Base-by-base conservation (phyloP, 1,140 invertebrate species). In the Lordiphosa clarofinis region DNA sequence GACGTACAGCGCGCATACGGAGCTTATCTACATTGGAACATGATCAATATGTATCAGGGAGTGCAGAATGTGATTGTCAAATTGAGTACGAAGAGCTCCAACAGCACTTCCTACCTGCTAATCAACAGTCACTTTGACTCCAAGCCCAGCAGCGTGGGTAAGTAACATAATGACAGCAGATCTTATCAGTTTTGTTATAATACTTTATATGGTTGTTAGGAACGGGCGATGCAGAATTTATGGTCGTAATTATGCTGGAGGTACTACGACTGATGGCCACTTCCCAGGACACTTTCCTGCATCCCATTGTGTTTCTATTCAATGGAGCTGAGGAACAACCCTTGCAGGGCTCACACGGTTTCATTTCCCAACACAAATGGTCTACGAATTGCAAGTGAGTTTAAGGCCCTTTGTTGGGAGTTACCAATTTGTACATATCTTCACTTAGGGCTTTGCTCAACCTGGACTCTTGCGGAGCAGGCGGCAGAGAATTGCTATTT, bases 111-210 rank as follows among this genome's bases (percentile, higher is more conserved):
- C 21, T 86, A 95, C 87, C 90, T 98, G 65, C 90, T 99, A 39
- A 91, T 99, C 44, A 99, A 98, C 90, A 98, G 97, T 89, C 97
- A 99, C 91, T 98, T 94, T 90, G 97, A 99, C 90, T 93, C 94
- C 50, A 95, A 97, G 74, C 90, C 94, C 21, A 95, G 95, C 76
- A 97, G 96, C 76, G 90, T 91, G 55, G 91, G 91, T 73, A 52
- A 62, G 73, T 49, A 3, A 0, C 12, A 4, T 4, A 1, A 0
- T 10, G 15, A 2, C 1, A 1, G 7, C 11, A 19, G 4, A 2
- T 33, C 0, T 1, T 9, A 12, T 3, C 0, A n/a, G 4, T 7
- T 6, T 7, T 0, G 10, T 6, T 11, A 0, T 36, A 0, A 42
- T 0, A 3, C 1, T 19, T 0, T 1, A 4, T 4, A 1, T 9